Conservation (phyloP, 2,888 invertebrate genomes). For the Thecocarcelia acutangulata region DNA sequence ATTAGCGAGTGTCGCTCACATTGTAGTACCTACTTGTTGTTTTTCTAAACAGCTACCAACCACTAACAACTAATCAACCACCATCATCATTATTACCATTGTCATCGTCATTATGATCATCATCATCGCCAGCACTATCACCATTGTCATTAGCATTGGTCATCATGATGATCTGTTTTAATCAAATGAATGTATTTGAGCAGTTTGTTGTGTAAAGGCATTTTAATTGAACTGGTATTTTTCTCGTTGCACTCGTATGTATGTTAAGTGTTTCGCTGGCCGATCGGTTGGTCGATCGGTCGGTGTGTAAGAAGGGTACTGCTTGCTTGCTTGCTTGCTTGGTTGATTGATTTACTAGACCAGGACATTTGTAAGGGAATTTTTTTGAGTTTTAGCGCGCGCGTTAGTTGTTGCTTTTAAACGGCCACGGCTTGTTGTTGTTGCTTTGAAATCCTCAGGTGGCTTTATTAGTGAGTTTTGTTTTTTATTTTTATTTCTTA, state of each 20-base stretch:
- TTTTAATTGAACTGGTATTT: constrained; percentile 78
- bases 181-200: constrained; percentile 35
- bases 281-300: constrained; percentile 59
- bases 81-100: constrained; percentile 30
- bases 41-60: constrained; percentile 58
- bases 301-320: constrained; percentile 40
- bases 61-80: constrained; percentile 34
- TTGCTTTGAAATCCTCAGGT: constrained; percentile 67
- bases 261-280: not conserved
- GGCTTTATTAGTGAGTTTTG: constrained; percentile 49
- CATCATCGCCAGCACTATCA: constrained; percentile 9
- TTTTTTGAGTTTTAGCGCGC: constrained; percentile 54
- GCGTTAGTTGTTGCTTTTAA: constrained; percentile 63
- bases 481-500: not conserved
- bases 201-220: constrained; percentile 65
- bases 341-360: constrained; percentile 78
- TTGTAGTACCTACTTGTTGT: constrained; percentile 57
- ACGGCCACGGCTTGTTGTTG: too few species aligned
- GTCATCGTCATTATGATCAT: constrained; percentile 19
- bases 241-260: constrained; percentile 9
- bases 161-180: constrained; percentile 56
- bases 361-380: constrained; percentile 53
- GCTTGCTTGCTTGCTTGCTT: constrained; percentile 46
- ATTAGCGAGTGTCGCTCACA: constrained; percentile 33
- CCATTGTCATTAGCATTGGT: constrained; percentile 23